Conservation (phyloP, 2,888 invertebrate genomes). For the Apoderus coryli region DNA sequence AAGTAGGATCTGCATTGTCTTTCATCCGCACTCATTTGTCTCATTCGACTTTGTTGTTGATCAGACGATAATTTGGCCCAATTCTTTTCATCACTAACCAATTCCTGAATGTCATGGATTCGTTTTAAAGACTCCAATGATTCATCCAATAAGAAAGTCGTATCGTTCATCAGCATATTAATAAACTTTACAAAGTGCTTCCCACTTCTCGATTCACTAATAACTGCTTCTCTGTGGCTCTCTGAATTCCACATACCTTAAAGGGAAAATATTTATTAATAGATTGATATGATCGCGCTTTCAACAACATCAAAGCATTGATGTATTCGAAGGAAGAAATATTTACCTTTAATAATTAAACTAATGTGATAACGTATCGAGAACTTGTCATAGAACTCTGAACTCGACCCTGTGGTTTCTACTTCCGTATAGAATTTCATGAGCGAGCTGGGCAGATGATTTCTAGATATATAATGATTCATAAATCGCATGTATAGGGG, state of each 20-base stretch:
- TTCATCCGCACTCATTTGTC: conserved; percentile 74
- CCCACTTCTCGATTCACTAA: conserved; percentile 80
- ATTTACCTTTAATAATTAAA: conserved; percentile 69
- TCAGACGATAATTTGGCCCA: conserved; percentile 54
- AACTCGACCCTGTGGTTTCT: conserved; percentile 93
- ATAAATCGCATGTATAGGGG: conserved; percentile 61
- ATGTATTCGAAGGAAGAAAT: background rate
- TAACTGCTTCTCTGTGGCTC: conserved; percentile 71
- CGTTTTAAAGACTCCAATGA: conserved; percentile 82
- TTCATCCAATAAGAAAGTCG: conserved; percentile 92
- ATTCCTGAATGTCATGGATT: conserved; percentile 76
- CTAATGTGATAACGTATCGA: conserved; percentile 97
- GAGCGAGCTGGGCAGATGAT: conserved; percentile 70
- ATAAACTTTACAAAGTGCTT: conserved; percentile 92
- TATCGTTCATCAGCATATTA: conserved; percentile 98
- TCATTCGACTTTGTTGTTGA: conserved; percentile 56
- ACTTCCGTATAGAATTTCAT: conserved; percentile 99
- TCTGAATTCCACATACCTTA: conserved; percentile 81
- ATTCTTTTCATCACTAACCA: conserved; percentile 53
- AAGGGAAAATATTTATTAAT: conserved; percentile 5
- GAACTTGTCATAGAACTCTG: conserved; percentile 74
- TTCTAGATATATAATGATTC: conserved; percentile 73
- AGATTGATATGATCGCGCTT: background rate
- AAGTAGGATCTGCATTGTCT: conserved; percentile 81
- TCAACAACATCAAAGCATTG: no score